A percentile compares a stretch with the other conserved stretches of the same genome.
These are phyloP conservation scores for Eremophila alpestris DNA, from an alignment of 2,797 vertebrate genomes.

Conservation along the genomic window DNA sequence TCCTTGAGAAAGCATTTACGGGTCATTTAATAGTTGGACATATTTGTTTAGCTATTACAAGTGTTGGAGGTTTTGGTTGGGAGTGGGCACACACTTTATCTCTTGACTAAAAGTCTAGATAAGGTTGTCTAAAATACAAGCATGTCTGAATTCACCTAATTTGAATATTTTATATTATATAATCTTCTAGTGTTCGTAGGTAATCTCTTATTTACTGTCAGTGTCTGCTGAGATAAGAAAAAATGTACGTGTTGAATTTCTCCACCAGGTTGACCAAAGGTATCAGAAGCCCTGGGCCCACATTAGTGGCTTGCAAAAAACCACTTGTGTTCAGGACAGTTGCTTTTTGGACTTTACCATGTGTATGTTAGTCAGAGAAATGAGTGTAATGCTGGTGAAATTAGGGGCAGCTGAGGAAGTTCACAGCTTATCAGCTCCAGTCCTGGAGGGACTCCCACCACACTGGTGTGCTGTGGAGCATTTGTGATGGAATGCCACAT, in stretches of 20 bases:
- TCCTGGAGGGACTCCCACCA: not conserved
- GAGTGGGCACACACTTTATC: not conserved
- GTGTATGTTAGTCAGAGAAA: not conserved
- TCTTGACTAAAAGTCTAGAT: not conserved
- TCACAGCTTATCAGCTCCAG: not conserved
- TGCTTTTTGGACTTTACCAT: not conserved
- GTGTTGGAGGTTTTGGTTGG: not conserved
- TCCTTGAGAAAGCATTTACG: conserved; percentile 40
- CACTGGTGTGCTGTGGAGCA: not conserved
- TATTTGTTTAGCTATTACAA: not conserved
- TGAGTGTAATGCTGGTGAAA: not conserved
- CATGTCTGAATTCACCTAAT: not conserved
- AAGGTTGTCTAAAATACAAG: not conserved
- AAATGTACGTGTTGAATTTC: not conserved
- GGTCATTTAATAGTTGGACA: conserved; percentile 10
- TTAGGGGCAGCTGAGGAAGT: not conserved
- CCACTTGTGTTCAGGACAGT: not conserved
- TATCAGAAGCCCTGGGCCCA: not conserved
- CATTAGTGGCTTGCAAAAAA: not conserved
- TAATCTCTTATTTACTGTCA: not conserved
- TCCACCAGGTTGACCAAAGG: not conserved
- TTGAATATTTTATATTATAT: not conserved
- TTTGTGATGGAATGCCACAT: not conserved
- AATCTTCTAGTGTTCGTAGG: not conserved
- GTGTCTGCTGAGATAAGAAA: not conserved